Evolutionary conservation across 2,797 vertebrate species (phyloP), one percentile per base, ranked within the genome.

Genomic region (Ptychadena robeensis): DNA sequence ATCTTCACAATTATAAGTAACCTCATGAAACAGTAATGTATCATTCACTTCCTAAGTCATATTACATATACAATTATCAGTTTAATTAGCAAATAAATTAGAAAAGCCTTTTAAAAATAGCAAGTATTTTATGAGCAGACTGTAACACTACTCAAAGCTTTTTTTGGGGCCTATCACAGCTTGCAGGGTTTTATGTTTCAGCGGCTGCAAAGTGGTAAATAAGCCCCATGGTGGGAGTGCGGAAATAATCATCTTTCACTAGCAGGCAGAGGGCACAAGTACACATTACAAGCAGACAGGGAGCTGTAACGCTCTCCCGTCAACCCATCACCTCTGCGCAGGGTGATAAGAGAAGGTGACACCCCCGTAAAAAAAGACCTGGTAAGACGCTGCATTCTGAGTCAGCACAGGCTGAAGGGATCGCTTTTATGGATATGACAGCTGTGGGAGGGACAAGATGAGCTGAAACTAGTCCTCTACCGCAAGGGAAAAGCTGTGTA

Each of bases 381-480:
- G 30, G 76, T 85, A 85, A 85, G 72, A 85, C 71, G 11, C 70
- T 53, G 83, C 83, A 76, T 57, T 80, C 83, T 85, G 83, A 85
- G 83, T 85, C 83, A 85, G 83, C 83, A 85, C 14, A 64, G 83
- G 78, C 83, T 85, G 72, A 85, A 80, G 78, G 83, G 83, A 85
- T 85, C 77, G 27, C 15, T 85, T 73, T 85, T 79, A 80, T 73
- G 82, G 77, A 75, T 75, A 71, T 85, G 78, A 85, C 78, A 80
- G 83, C 69, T 79, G 82, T 68, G 69, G 68, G 64, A 74, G 82
- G 76, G 76, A 67, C 74, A 28, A 53, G 38, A 12, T 9, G 38
- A 65, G 74, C 71, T 74, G 83, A 68, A 53, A 80, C 53, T 63
- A 75, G 78, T 75, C 78, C 72, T 69, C 70, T 53, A 65, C 57